Base-by-base conservation (phyloP, 2,797 vertebrate genomes). In the Amazona ochrocephala region DNA sequence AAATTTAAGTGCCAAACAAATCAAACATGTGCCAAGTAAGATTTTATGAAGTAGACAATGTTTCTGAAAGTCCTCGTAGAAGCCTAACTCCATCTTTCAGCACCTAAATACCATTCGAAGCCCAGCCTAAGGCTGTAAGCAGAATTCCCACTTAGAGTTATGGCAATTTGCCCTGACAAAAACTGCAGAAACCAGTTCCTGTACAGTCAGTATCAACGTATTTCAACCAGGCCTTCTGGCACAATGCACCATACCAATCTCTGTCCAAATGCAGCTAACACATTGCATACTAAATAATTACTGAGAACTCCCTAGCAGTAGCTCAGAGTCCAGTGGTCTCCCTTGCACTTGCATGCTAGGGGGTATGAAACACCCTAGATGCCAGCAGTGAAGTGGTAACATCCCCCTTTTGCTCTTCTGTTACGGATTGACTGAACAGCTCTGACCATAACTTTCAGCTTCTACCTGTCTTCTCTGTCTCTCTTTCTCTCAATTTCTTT, bases 41-140 rank as follows among this genome's bases (percentile, higher is more conserved):
- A 86, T 70, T 93, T 91, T 81, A 66, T 72, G 66, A 95, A 82
- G 48, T 21, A 82, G 44, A 48, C 32, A 87, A 21, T 86, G 70
- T 85, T 93, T 92, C 60, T 64, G 44, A 76, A 88, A 67, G 42
- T 45, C 76, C 66, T 79, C 39, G 26, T 45, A 34, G 54, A 61
- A 68, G 29, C 54, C 50, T 84, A 42, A 60, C 84, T 76, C 50
- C 65, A 47, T 76, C 50, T 91, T 93, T 91, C 84, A 67, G 47
- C 80, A 67, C 70, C 41, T 84, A 58, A 86, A 91, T 67, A 73
- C 60, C 85, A 83, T 86, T 88, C 54, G 66, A 95, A 91, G 76
- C n/a, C 41, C 1, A 0, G 41, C 76, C 87, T 50, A 76, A 79
- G 89, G 70, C 76, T 70, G 27, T 51, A 68, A 92, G 45, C 20